Percentiles rank a stretch among this genome's conserved stretches.
These are phyloP conservation scores for Spea bombifrons DNA, from an alignment of 2,113 vertebrate genomes.

Conservation along the genomic window DNA sequence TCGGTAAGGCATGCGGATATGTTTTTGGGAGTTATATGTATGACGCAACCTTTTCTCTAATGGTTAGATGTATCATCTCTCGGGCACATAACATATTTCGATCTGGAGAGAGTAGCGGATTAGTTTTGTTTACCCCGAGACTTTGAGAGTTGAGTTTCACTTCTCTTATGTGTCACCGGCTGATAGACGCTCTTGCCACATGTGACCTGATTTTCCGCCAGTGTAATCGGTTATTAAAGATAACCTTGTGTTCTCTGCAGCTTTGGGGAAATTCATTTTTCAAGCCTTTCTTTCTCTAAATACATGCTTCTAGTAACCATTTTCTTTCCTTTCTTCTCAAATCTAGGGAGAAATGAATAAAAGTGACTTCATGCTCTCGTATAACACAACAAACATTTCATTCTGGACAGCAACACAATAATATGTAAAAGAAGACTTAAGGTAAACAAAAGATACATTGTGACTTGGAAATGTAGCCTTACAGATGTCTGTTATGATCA, in stretches of 20 bases:
- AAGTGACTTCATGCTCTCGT: neutral
- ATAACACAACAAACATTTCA: neutral
- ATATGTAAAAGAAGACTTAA: neutral
- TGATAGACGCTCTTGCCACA: neutral
- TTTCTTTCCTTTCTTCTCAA: neutral
- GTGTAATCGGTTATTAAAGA: neutral
- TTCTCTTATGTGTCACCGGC: conserved; percentile 24
- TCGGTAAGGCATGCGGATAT: too few species aligned
- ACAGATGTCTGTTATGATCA: neutral
- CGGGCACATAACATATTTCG: too few species aligned
- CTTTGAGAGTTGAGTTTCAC: conserved; percentile 8
- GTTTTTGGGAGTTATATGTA: too few species aligned
- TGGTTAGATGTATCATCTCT: too few species aligned
- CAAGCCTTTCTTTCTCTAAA: too few species aligned
- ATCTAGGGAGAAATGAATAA: neutral
- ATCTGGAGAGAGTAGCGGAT: too few species aligned
- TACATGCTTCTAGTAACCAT: neutral
- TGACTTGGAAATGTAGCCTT: neutral
- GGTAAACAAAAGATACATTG: neutral
- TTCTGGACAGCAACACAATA: neutral
- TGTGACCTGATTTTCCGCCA: conserved; percentile 5
- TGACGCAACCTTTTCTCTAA: too few species aligned
- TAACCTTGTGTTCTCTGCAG: neutral
- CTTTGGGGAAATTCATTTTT: neutral
- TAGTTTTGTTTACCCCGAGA: neutral